Evolutionary conservation across 2,797 vertebrate species (phyloP), one percentile per base, ranked within the genome.

Genomic region (Borostomias antarcticus): DNA sequence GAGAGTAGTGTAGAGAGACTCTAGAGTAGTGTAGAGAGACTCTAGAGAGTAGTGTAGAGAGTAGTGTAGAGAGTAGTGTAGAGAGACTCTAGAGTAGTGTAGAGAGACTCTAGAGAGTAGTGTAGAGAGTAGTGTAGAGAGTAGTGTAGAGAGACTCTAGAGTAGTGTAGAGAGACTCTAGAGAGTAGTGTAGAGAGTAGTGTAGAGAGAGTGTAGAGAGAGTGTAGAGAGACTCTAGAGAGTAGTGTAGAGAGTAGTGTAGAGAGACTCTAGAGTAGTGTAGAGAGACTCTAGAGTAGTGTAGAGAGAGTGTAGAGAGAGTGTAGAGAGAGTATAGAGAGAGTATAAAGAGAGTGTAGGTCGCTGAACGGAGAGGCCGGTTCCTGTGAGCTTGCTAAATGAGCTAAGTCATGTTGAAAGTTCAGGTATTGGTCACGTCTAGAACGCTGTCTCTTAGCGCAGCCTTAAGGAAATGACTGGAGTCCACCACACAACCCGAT

Each of bases 401-500:
- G 69, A 66, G 47, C 29, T 2, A 51, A 78, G 63, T 73, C 29
- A 70, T 66, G 70, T 51, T 77, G 48, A 78, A 72, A 60, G 63
- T 72, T 69, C 66, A 79, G 66, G 56, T 62, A 47, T 50, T 58
- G 70, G 65, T 72, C 61, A 40, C 9, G 33, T 67, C 62, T 74
- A 80, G 54, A 26, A 51, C n/a, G 25, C 47, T 48, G 62, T 47
- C 45, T 72, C 30, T 54, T 60, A 50, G 6, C 11, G 37, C 19
- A 23, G 30, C 40, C 5, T 11, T 10, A 11, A 62, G 57, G 30
- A 59, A 66, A 58, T 59, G 29, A 65, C 74, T 53, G 35, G 51
- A 60, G 58, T 65, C 74, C 74, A 66, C 60, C 66, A 48, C 66
- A 37, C 69, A 71, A 66, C 69, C 58, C 74, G 66, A 72, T 62